Base-by-base conservation (phyloP, 2,888 invertebrate species). In the Tryphoninae sp. region DNA sequence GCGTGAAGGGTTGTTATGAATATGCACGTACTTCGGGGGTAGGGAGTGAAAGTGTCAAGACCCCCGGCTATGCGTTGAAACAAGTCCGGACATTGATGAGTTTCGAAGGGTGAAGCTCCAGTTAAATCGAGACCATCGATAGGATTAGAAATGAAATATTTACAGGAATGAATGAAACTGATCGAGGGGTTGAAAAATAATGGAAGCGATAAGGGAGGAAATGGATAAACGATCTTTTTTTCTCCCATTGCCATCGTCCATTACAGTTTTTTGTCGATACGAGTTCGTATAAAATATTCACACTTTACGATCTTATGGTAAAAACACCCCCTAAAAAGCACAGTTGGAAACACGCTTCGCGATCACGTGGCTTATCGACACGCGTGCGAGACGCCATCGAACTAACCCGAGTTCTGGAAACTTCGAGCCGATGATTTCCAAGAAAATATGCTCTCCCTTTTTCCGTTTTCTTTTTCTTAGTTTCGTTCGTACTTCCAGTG, bases 61-160 rank as follows among this genome's bases (percentile, higher is more conserved):
- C 61, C 51, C 45, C 73, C 40, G 33, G 23, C 59, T 42, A 80
- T 71, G 59, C 73, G 55, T 74, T 53, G 26, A 62, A 62, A 53
- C 19, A 23, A 42, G 8, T 13, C 13, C 49, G 53, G 7, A 4
- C 42, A 19, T 22, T 58, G 42, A 45, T 59, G 58, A 59, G 45
- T 33, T 22, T 59, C n/a, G 65, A 16, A 75, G 67, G 58, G 7
- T 59, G 58, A 79, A 69, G 26, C 74, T 68, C 26, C n/a, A 45
- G 16, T 23, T 53, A 72, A 71, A 80, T 74, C 74, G 62, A 45
- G 51, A 23, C 45, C 45, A 19, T 8, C 80, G 76, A 82, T 78
- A 72, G 78, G 82, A 80, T 83, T 82, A 33, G 4, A 33, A 33
- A 33, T 33, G 33, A 33, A 33, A 33, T 33, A 33, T 33, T 33